Evolutionary conservation across 1,140 invertebrate genomes (phyloP), one percentile per base, ranked within the genome.

Genomic region (Apis florea): DNA sequence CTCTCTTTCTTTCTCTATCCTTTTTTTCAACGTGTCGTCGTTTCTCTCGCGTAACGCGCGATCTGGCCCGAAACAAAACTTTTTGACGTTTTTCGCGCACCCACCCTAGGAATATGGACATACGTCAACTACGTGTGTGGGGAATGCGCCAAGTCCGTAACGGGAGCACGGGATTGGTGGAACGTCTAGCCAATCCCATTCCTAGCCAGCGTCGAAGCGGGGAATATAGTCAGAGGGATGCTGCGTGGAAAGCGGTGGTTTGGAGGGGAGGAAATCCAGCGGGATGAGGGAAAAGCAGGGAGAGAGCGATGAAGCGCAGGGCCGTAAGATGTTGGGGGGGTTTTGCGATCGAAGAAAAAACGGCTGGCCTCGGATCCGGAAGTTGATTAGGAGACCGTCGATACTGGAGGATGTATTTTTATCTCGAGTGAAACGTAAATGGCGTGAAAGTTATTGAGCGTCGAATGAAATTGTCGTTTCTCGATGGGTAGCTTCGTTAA

Each of bases 41-140:
- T 69, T 61, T 59, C 72, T 76, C 79, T 82, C 83, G 79, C 59
- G 54, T 63, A 70, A 82, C 69, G 82, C 82, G 70, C 82, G 80
- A 85, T 69, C 75, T 78, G 86, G 84, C 82, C 79, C 88, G 85
- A 90, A 86, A 87, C 84, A 80, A 88, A 91, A 91, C 86, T 92
- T 90, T 90, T 90, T 90, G 89, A 90, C 91, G 89, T 92, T 93
- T 92, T 92, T 92, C 88, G 88, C 86, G 87, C 88, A 85, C 85
- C 84, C 83, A 80, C 74, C 88, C 87, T 87, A 87, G 90, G 86
- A 91, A 90, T 91, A 90, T 90, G 89, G 90, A 91, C 88, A 91
- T 84, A 86, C 83, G 86, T 90, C 88, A 89, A 89, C 91, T 91
- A 92, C 92, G 92, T 92, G 91, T 92, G 90, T 89, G 88, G 89